Evolutionary conservation across 1,140 invertebrate species (phyloP).

Genomic region (Holotrichia oblita): DNA sequence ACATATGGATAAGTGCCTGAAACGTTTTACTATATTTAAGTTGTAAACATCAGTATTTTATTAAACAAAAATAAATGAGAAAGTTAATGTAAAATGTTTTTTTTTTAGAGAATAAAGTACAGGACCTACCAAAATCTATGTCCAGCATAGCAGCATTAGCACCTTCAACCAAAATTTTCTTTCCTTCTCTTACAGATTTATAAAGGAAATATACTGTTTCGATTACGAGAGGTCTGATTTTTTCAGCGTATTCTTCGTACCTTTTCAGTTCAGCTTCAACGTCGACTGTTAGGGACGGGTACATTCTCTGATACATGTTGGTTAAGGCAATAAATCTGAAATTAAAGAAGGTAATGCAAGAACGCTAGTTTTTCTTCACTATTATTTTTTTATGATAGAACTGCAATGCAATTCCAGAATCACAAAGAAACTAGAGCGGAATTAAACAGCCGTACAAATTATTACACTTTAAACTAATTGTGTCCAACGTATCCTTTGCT

Average conservation of each 20-base stretch:
- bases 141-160: constrained; percentile 97
- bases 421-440: too few relatives aligned
- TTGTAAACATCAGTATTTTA: constrained; percentile 22
- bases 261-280: constrained; percentile 82
- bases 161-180: constrained; percentile 89
- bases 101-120: constrained; percentile 30
- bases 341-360: too few relatives aligned
- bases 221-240: constrained; percentile 85
- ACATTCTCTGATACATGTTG: constrained; percentile 85
- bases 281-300: constrained; percentile 86
- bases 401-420: too few relatives aligned
- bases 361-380: too few relatives aligned
- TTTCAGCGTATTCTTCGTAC: constrained; percentile 84
- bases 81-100: not conserved
- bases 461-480: too few relatives aligned
- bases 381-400: too few relatives aligned
- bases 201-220: constrained; percentile 94
- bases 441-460: too few relatives aligned
- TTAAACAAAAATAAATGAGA: not conserved
- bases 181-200: constrained; percentile 73
- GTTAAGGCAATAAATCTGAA: constrained; percentile 84
- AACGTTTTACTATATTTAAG: constrained; percentile 49
- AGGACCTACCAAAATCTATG: constrained; percentile 91
- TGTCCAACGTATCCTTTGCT: too few relatives aligned
- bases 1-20: constrained; percentile 98